Percentiles rank a stretch among this genome's conserved stretches.
Evolutionary conservation across 2,797 vertebrate genomes (phyloP).

Genomic region (Diglossa cyanea): DNA sequence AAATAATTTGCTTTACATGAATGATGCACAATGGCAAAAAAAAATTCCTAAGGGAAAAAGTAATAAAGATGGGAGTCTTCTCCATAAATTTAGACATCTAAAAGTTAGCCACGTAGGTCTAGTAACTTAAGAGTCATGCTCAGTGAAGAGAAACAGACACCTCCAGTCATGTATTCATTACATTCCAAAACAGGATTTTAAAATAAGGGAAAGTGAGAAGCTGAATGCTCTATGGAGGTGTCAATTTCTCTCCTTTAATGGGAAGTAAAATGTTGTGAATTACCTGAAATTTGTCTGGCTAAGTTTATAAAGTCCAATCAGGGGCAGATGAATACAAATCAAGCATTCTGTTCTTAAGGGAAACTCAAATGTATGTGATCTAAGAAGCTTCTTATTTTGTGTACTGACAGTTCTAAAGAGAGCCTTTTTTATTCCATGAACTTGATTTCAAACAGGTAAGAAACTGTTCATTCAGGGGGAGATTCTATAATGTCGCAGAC

Average conservation of each 20-base stretch:
- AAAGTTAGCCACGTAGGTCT: background rate
- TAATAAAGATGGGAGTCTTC: background rate
- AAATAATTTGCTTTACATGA: background rate
- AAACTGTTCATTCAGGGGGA: background rate
- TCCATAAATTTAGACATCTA: background rate
- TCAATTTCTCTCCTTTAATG: background rate
- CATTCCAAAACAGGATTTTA: background rate
- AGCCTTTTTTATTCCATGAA: background rate
- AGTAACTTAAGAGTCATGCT: background rate
- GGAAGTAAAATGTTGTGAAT: background rate
- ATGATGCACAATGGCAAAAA: background rate
- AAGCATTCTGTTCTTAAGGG: background rate
- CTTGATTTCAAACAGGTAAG: background rate
- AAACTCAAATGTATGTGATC: background rate
- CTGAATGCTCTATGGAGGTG: background rate
- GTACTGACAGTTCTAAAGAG: background rate
- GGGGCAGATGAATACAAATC: background rate
- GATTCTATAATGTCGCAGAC: background rate
- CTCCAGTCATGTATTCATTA: background rate
- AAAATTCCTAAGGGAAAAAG: background rate
- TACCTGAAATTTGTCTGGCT: background rate
- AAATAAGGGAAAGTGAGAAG: background rate
- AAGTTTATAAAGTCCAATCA: background rate
- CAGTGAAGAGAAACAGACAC: background rate
- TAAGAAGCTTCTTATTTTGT: background rate